A percentile compares a stretch with the other conserved stretches of the same genome.
phyloP scores from a whole-genome alignment of 2,113 vertebrate species.

The Erinaceus europaeus region DNA sequence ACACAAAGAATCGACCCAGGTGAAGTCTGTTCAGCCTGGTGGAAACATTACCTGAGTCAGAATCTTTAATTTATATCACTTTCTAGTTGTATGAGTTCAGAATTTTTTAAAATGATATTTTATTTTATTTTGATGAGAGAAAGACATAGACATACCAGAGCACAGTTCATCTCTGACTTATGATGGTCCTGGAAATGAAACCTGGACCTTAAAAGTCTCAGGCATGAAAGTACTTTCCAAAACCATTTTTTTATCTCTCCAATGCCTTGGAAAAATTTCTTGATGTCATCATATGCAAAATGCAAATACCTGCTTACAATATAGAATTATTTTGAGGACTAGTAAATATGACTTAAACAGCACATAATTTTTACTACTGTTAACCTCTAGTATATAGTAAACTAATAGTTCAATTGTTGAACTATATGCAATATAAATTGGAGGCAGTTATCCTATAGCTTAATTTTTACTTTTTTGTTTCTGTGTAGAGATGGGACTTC shows the following conservation, averaged over 20 bases:
- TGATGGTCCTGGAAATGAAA: no score
- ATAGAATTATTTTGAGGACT: background rate
- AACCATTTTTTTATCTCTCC: no score
- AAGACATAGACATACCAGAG: no score
- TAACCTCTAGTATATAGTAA: background rate
- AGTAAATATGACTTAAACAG: background rate
- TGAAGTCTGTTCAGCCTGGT: background rate
- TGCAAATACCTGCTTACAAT: background rate
- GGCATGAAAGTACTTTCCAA: no score
- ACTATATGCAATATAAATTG: no score
- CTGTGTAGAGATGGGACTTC: no score
- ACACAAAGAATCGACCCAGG: background rate
- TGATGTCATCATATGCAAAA: background rate
- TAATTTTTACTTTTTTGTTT: constrained; percentile 4
- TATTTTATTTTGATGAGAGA: no score
- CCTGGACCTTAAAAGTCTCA: no score
- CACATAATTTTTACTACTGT: background rate
- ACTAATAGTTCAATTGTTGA: background rate
- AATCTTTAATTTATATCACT: background rate
- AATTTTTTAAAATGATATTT: no score
- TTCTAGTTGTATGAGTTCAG: background rate
- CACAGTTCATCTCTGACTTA: no score
- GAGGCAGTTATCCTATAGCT: no score
- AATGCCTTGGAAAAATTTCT: no score
- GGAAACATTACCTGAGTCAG: background rate